Evolutionary conservation across 2,888 invertebrate genomes (phyloP).

Genomic region (Parnassius mnemosyne): DNA sequence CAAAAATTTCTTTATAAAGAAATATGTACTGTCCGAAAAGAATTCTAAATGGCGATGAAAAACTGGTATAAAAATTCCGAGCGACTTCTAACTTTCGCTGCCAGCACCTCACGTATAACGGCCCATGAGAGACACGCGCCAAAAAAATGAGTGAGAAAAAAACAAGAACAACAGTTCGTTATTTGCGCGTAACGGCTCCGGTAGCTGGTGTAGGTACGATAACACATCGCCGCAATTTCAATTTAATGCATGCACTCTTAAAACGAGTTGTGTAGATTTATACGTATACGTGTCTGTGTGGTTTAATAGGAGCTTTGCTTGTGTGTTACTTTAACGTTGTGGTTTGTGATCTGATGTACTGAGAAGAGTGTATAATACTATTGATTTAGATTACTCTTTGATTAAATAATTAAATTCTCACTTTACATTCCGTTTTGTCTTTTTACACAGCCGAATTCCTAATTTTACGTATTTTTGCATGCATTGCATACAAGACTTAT

Average conservation of each 20-base stretch:
- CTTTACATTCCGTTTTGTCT: no score
- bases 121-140: slow-evolving; percentile 72
- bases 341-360: slow-evolving; percentile 2
- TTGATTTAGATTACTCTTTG: no score
- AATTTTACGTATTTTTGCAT: no score
- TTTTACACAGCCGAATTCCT: no score
- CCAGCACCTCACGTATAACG: slow-evolving; percentile 66
- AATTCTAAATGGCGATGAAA: slow-evolving; percentile 46
- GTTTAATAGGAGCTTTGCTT: background rate
- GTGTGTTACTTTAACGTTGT: slow-evolving; percentile 7
- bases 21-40: slow-evolving; percentile 32
- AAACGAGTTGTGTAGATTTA: slow-evolving; percentile 45
- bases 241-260: slow-evolving; percentile 58
- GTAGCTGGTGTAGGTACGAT: slow-evolving; percentile 60
- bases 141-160: slow-evolving; percentile 57
- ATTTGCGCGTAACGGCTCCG: slow-evolving; percentile 76
- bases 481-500: no score
- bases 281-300: slow-evolving; percentile 16
- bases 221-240: slow-evolving; percentile 58
- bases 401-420: no score
- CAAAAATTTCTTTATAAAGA: slow-evolving; percentile 9
- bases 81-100: slow-evolving; percentile 75
- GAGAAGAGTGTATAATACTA: background rate
- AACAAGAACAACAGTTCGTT: slow-evolving; percentile 60
- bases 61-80: slow-evolving; percentile 56